Base-by-base conservation (phyloP, 2,888 invertebrate genomes). In the Hydrotaea cyrtoneurina region DNA sequence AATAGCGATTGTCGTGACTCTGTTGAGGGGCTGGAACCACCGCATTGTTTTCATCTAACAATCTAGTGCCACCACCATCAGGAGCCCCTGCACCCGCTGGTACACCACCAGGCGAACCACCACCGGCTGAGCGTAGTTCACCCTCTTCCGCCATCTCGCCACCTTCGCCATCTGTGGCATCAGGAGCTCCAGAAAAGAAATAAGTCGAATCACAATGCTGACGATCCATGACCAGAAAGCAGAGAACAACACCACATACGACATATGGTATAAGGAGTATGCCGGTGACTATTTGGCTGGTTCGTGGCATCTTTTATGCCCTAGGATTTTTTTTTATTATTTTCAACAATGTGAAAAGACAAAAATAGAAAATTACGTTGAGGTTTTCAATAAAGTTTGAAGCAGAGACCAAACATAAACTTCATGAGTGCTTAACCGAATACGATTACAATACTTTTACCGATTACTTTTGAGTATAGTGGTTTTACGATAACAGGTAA, bases 201-300 rank as follows among this genome's bases (percentile, higher is more conserved):
- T n/a, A n/a, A n/a, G n/a, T n/a, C 11, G 66, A 43, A 66, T 21
- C 39, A 66, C 66, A 66, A 66, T 66, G 66, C 11, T 19, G 2
- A 5, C 66, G 17, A 21, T 43, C 43, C 66, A 66, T 8, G 21
- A 66, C 19, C 8, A 66, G 66, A 2, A 43, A 0, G 13, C 66
- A 43, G 17, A 66, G 43, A 11, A 11, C 10, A 3, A 43, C 21
- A 15, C 66, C 66, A 21, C 66, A 43, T 13, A 13, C 66, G n/a
- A 66, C 15, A 15, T 66, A 66, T 8, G 66, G 66, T 43, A 43
- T 43, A 10, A 66, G 13, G 0, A 66, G 43, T 10, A 43, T 43
- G 0, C 43, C 66, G 1, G 43, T 43, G 13, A 77, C 23, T 19
- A 55, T 17, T 50, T 69, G 66, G 19, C 69, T 77, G 8, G 46